phyloP scores from a whole-genome alignment of 2,113 vertebrate genomes.

The Ancistrus triradiatus region DNA sequence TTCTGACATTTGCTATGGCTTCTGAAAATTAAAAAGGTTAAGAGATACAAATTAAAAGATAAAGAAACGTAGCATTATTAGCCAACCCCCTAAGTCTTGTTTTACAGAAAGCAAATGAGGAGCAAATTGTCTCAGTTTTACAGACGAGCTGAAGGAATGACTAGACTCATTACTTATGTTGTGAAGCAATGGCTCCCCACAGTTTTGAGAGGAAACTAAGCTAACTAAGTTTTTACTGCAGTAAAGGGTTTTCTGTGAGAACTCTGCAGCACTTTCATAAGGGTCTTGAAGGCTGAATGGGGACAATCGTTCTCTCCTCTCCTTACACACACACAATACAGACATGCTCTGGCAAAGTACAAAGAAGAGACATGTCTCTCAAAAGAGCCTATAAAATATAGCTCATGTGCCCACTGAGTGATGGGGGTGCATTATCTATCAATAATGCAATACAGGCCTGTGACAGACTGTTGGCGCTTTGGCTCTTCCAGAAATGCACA shows the following conservation, averaged over 20 bases:
- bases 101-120: no score
- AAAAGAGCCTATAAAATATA: conserved; percentile 36
- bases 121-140: neutral
- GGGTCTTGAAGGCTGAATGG: conserved; percentile 34
- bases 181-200: no score
- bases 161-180: neutral
- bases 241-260: conserved; percentile 29
- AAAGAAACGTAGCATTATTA: no score
- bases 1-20: no score
- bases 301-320: conserved; percentile 4
- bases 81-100: no score
- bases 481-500: conserved; percentile 23
- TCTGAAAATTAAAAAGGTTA: no score
- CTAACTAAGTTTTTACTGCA: conserved; percentile 18
- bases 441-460: conserved; percentile 37
- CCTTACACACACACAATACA: conserved; percentile 20
- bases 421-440: conserved; percentile 43
- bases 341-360: conserved; percentile 14
- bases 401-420: conserved; percentile 31
- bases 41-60: no score
- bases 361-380: conserved; percentile 37
- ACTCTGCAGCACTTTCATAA: conserved; percentile 21
- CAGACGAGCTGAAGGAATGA: no score
- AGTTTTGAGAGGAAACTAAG: conserved; percentile 9
- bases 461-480: conserved; percentile 14